Conservation (phyloP, 2,888 invertebrate species). For the Formica aserva region DNA sequence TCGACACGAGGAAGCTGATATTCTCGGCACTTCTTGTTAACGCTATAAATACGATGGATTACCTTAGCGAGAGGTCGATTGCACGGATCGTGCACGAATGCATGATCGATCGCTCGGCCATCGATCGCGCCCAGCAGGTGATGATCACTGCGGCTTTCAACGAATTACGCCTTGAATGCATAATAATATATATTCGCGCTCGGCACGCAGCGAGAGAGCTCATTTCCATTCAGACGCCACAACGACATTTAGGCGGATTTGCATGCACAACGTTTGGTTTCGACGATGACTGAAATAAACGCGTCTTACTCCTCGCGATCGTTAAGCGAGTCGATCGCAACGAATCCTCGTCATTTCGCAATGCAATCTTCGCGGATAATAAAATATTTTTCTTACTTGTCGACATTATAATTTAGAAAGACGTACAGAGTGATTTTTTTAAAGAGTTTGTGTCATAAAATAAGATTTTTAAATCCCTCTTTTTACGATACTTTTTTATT, state of each 20-base stretch:
- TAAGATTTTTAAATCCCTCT: background rate
- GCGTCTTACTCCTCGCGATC: constrained; percentile 14
- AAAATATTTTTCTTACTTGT: background rate
- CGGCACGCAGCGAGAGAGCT: constrained; percentile 70
- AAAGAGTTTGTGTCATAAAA: background rate
- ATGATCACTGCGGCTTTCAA: constrained; percentile 76
- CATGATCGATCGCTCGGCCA: constrained; percentile 76
- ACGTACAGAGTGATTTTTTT: background rate
- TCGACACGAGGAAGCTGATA: background rate
- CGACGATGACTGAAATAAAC: constrained; percentile 76
- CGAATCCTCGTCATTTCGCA: background rate
- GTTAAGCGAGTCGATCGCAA: background rate
- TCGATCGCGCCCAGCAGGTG: constrained; percentile 71
- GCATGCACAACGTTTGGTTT: constrained; percentile 79
- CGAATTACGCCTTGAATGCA: constrained; percentile 80
- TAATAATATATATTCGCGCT: constrained; percentile 73
- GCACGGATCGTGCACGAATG: constrained; percentile 76
- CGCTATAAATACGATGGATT: constrained; percentile 65
- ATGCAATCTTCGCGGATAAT: background rate
- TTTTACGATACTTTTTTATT: background rate
- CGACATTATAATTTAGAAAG: background rate
- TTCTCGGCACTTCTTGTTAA: constrained; percentile 54
- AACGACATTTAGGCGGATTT: constrained; percentile 81
- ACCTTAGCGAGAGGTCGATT: constrained; percentile 46
- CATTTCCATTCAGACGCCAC: constrained; percentile 77